Conservation (phyloP, 2,797 vertebrate genomes). For the Synaphobranchus kaupii region DNA sequence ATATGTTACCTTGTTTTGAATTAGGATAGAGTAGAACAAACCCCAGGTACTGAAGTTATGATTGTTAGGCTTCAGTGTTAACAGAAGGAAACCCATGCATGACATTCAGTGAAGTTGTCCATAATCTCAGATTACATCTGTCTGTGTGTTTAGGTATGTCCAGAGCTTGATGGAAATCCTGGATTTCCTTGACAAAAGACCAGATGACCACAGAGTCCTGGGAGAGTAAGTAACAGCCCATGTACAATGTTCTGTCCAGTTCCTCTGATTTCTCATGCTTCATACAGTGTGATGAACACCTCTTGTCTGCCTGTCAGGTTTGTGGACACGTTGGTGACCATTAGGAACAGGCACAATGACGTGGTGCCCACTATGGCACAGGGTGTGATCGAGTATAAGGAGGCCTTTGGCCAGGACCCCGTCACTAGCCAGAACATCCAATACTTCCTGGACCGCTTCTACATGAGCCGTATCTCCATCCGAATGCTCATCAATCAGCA, state of each 20-base stretch:
- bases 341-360: slow-evolving; percentile 94
- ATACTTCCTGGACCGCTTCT: slow-evolving; percentile 95
- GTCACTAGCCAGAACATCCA: slow-evolving; percentile 94
- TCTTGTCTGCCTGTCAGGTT: slow-evolving; percentile 71
- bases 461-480: slow-evolving; percentile 95
- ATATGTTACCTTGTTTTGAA: background rate
- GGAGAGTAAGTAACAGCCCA: slow-evolving; percentile 77
- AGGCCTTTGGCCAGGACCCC: slow-evolving; percentile 81
- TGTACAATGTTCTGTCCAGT: background rate
- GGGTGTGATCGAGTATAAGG: slow-evolving; percentile 92
- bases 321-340: slow-evolving; percentile 83
- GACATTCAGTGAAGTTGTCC: too few relatives aligned
- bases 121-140: background rate
- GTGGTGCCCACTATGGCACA: slow-evolving; percentile 96
- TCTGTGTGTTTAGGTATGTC: slow-evolving; percentile 80
- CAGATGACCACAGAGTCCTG: slow-evolving; percentile 81
- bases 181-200: slow-evolving; percentile 85
- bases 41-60: background rate
- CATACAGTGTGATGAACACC: background rate
- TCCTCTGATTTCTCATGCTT: background rate
- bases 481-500: slow-evolving; percentile 98
- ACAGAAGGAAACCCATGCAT: background rate
- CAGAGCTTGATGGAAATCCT: slow-evolving; percentile 95
- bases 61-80: background rate
- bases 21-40: background rate